Conservation (phyloP, 2,888 invertebrate genomes). For the Cacoxenus indagator region DNA sequence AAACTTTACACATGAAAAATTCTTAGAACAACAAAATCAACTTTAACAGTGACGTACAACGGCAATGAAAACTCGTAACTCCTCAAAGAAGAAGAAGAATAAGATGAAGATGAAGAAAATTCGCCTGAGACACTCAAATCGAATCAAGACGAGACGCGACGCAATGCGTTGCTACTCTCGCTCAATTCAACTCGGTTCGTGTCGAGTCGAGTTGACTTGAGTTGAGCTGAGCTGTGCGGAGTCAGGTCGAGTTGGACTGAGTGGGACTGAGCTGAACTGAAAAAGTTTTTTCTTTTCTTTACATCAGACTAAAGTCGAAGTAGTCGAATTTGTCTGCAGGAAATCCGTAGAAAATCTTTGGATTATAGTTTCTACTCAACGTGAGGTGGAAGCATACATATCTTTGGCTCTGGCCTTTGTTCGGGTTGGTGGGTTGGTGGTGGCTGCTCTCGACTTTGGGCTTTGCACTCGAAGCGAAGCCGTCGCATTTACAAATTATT, state of each 20-base stretch:
- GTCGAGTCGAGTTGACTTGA: neutral
- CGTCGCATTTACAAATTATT: slow-evolving; percentile 10
- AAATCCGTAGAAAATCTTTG: slow-evolving; percentile 62
- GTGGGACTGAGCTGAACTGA: neutral
- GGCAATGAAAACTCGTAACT: slow-evolving; percentile 49
- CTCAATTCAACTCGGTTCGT: slow-evolving; percentile 29
- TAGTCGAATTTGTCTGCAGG: slow-evolving; percentile 58
- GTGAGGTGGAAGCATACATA: slow-evolving; percentile 32
- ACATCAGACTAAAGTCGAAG: neutral
- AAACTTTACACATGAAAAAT: slow-evolving; percentile 49
- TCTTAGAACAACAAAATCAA: slow-evolving; percentile 62
- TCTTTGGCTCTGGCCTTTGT: too few species aligned
- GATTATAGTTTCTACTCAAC: slow-evolving; percentile 46
- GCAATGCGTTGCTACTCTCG: slow-evolving; percentile 6
- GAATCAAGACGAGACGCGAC: neutral
- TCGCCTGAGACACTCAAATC: slow-evolving; percentile 55
- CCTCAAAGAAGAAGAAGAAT: too few species aligned
- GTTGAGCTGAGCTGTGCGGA: neutral
- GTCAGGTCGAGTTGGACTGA: too few species aligned
- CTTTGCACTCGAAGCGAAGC: neutral
- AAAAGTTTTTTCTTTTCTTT: slow-evolving; percentile 6
- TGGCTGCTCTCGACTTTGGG: slow-evolving; percentile 1
- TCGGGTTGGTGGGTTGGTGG: slow-evolving; percentile 46
- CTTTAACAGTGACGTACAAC: slow-evolving; percentile 35
- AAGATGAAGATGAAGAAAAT: slow-evolving; percentile 66